These are phyloP conservation scores for Nephrotoma flavescens DNA, from an alignment of 2,888 invertebrate genomes.

Conservation along the genomic window DNA sequence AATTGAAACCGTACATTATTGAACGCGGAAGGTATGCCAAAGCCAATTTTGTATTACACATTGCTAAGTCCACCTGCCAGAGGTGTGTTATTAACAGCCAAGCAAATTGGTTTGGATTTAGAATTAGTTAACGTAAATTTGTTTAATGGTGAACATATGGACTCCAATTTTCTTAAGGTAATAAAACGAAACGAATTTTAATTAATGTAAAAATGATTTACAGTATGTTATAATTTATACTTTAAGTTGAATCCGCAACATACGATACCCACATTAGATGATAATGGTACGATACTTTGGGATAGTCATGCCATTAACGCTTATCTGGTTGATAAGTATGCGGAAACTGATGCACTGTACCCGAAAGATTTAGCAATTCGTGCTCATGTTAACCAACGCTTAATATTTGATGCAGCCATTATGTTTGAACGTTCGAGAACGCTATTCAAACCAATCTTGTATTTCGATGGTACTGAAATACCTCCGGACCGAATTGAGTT, in stretches of 20 bases:
- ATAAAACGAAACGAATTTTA: not conserved
- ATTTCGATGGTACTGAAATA: not conserved
- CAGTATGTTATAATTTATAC: too few species aligned
- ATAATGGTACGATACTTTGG: constrained; percentile 23
- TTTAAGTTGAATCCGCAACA: constrained; percentile 43
- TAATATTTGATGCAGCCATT: constrained; percentile 36
- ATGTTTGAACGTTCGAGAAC: constrained; percentile 27
- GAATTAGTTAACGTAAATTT: not conserved
- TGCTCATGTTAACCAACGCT: constrained; percentile 11
- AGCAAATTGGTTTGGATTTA: not conserved
- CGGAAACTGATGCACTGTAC: constrained; percentile 36
- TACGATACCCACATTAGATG: constrained; percentile 28
- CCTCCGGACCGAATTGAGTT: constrained; percentile 19
- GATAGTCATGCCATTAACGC: constrained; percentile 18
- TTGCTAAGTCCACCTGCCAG: not conserved
- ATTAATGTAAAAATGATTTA: too few species aligned
- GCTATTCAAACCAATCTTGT: constrained; percentile 17
- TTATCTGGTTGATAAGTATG: constrained; percentile 22
- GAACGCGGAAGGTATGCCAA: not conserved
- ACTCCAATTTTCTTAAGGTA: not conserved
- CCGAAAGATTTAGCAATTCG: constrained; percentile 37
- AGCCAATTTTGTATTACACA: not conserved
- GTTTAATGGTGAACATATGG: not conserved
- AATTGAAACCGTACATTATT: too few species aligned
- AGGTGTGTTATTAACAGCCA: not conserved